Conservation (phyloP, 1,140 invertebrate species). For the Drosophila pseudoobscura region DNA sequence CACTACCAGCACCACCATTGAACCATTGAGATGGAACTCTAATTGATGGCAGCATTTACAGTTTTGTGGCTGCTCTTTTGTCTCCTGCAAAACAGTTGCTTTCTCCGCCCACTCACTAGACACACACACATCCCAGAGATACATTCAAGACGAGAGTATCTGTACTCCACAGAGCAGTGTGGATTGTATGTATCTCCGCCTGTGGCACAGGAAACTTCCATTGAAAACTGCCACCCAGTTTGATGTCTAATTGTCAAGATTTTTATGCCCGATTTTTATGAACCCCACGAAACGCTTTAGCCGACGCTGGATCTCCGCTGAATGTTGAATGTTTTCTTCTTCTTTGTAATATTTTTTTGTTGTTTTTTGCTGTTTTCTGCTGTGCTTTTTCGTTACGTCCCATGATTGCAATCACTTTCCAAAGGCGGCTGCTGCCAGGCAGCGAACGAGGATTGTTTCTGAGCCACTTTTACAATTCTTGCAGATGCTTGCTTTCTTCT, state of each 20-base stretch:
- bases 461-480: conserved; percentile 43
- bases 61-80: conserved; percentile 35
- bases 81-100: conserved; percentile 48
- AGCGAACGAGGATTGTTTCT: conserved; percentile 12
- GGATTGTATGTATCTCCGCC: too few species aligned
- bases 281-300: not conserved
- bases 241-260: conserved; percentile 49
- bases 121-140: not conserved
- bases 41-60: conserved; percentile 65
- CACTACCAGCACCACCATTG: too few species aligned
- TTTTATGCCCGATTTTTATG: conserved; percentile 42
- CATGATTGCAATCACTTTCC: conserved; percentile 38
- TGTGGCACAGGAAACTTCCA: conserved; percentile 23
- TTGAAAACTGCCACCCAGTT: conserved; percentile 34
- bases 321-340: not conserved
- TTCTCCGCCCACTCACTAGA: conserved; percentile 58
- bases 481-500: conserved; percentile 42
- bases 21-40: conserved; percentile 44
- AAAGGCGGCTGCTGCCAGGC: conserved; percentile 2
- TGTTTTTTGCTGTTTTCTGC: not conserved
- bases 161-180: too few species aligned
- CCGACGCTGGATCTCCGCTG: not conserved
- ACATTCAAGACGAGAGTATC: too few species aligned
- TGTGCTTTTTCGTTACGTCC: not conserved
- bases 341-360: too few species aligned